Evolutionary conservation across 2,113 vertebrate genomes (phyloP).

Genomic region (human (Homo sapiens)): DNA sequence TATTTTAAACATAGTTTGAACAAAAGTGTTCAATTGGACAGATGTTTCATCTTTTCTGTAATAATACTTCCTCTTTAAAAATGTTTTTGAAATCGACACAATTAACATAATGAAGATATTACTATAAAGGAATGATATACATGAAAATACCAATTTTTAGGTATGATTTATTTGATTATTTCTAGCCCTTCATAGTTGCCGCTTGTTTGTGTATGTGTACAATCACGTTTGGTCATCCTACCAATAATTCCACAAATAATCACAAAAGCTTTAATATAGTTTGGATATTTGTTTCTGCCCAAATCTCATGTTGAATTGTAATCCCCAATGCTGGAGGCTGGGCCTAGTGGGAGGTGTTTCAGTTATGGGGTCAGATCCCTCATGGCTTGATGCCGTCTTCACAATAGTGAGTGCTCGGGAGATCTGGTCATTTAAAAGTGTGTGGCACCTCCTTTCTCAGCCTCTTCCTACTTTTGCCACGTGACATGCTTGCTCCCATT

Average conservation of each 20-base stretch:
- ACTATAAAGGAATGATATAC: not conserved
- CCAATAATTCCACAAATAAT: not conserved
- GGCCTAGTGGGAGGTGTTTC: too few relatives aligned
- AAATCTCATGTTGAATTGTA: too few relatives aligned
- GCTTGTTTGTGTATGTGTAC: not conserved
- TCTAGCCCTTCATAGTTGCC: not conserved
- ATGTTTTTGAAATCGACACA: constrained; percentile 23
- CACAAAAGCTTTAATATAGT: not conserved
- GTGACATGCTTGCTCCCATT: too few relatives aligned
- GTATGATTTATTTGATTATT: not conserved
- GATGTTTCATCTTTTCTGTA: not conserved
- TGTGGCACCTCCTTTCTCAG: too few relatives aligned
- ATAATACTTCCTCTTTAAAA: not conserved
- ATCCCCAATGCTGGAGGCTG: too few relatives aligned
- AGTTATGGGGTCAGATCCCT: too few relatives aligned
- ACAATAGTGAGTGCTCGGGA: too few relatives aligned
- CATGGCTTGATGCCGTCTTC: too few relatives aligned
- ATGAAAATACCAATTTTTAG: not conserved
- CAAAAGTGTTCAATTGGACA: not conserved
- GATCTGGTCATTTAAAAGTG: too few relatives aligned
- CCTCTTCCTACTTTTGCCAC: too few relatives aligned
- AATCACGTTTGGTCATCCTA: not conserved
- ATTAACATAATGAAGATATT: not conserved
- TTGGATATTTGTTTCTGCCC: too few relatives aligned
- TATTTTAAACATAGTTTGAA: constrained; percentile 11